phyloP scores from a whole-genome alignment of 2,888 invertebrate species.

The Herminia tarsipennalis region DNA sequence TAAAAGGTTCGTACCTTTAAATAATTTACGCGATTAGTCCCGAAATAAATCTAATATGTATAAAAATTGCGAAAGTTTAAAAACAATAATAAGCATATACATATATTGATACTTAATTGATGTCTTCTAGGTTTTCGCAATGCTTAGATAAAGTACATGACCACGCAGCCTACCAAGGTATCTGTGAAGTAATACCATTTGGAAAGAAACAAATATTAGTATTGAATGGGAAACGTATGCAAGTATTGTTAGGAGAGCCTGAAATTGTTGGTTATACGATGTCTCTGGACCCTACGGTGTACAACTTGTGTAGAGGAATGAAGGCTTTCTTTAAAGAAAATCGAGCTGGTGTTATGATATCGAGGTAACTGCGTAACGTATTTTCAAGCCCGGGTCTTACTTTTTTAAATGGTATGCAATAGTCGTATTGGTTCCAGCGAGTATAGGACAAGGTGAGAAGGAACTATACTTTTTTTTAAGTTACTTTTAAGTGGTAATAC shows the following conservation, averaged over 20 bases:
- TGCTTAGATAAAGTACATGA: constrained; percentile 77
- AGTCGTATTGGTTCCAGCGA: too few relatives aligned
- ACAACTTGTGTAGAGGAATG: constrained; percentile 82
- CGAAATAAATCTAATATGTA: too few relatives aligned
- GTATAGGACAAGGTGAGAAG: too few relatives aligned
- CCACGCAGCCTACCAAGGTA: constrained; percentile 77
- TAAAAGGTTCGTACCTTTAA: too few relatives aligned
- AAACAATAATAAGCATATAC: too few relatives aligned
- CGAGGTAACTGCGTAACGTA: constrained; percentile 69
- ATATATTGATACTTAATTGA: background rate
- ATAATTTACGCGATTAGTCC: too few relatives aligned
- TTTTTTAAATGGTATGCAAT: too few relatives aligned
- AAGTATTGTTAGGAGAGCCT: constrained; percentile 73
- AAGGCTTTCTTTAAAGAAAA: constrained; percentile 84
- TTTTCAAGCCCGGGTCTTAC: too few relatives aligned
- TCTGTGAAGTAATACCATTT: constrained; percentile 78
- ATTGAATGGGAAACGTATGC: constrained; percentile 74
- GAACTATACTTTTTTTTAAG: too few relatives aligned
- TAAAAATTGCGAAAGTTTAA: too few relatives aligned
- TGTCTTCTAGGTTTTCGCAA: constrained; percentile 65
- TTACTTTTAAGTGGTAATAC: too few relatives aligned
- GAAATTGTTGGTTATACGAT: constrained; percentile 80
- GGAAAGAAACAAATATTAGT: constrained; percentile 73
- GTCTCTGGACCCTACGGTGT: constrained; percentile 75
- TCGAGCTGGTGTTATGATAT: constrained; percentile 79